Conservation (phyloP, 2,888 invertebrate species). For the Philonicus albiceps region DNA sequence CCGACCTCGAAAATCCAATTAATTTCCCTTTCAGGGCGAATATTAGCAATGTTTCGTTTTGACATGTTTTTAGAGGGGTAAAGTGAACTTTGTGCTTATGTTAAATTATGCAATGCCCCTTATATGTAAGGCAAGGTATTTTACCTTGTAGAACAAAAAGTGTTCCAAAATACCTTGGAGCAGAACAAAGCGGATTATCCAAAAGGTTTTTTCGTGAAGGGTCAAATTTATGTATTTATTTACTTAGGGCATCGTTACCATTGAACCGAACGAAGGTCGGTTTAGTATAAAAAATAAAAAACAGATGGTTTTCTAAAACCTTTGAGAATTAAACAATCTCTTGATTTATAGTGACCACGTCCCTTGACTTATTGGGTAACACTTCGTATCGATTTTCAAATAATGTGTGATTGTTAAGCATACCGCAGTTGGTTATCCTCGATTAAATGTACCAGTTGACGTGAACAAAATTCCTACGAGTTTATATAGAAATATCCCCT, state of each 20-base stretch:
- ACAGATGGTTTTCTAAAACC: not conserved
- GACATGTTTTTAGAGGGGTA: not conserved
- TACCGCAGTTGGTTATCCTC: not conserved
- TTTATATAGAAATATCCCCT: not conserved
- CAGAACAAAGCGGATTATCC: not conserved
- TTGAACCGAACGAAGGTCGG: not conserved
- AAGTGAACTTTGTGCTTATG: not conserved
- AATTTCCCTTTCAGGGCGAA: slow-evolving; percentile 8
- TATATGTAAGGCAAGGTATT: not conserved
- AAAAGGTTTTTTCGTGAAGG: not conserved
- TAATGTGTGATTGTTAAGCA: not conserved
- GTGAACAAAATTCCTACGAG: not conserved
- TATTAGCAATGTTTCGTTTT: not conserved
- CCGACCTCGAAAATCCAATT: slow-evolving; percentile 31
- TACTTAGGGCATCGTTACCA: not conserved
- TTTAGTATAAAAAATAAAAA: not conserved
- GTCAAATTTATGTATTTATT: not conserved
- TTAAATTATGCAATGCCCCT: not conserved
- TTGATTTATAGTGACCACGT: not conserved
- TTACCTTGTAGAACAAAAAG: not conserved
- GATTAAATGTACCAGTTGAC: not conserved
- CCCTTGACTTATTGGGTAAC: not conserved
- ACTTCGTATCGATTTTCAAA: not conserved
- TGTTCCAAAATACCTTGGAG: not conserved
- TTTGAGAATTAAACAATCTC: not conserved